Evolutionary conservation across 2,113 vertebrate genomes (phyloP).

Genomic region (Aleadryas rufinucha): DNA sequence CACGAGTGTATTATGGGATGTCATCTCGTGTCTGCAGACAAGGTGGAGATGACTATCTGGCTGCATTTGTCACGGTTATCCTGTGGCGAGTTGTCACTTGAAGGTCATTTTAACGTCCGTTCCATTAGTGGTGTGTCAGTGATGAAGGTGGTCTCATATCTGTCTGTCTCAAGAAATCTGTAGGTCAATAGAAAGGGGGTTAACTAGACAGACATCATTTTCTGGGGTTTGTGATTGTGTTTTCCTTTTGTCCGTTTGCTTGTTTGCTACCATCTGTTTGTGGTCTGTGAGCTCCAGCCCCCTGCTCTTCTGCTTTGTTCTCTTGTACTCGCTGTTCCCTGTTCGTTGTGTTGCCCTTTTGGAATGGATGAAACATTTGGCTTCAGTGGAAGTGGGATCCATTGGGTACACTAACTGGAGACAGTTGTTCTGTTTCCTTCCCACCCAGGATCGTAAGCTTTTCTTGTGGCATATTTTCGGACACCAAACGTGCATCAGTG

Average conservation of each 20-base stretch:
- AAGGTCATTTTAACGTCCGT: constrained; percentile 10
- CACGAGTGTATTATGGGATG: background rate
- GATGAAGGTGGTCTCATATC: background rate
- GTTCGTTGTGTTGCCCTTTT: background rate
- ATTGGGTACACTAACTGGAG: background rate
- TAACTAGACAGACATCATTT: background rate
- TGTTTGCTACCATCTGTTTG: background rate
- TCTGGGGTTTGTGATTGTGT: background rate
- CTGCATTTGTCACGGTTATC: constrained; percentile 33
- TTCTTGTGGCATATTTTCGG: background rate
- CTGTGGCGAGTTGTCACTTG: constrained; percentile 9
- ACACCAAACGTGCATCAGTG: background rate
- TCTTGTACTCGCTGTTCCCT: background rate
- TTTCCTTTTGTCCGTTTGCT: background rate
- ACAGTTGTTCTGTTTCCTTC: background rate
- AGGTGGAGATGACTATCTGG: constrained; percentile 16
- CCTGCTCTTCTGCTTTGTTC: background rate
- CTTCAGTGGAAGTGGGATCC: background rate
- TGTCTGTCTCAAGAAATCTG: background rate
- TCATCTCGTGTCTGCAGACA: background rate
- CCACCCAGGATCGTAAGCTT: fast-evolving
- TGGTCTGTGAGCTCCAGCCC: background rate
- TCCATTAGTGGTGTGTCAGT: constrained; percentile 9
- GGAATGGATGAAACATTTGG: background rate
- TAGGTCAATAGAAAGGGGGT: background rate